Evolutionary conservation across 2,113 vertebrate genomes (phyloP).

Genomic region (Azemiops feae): DNA sequence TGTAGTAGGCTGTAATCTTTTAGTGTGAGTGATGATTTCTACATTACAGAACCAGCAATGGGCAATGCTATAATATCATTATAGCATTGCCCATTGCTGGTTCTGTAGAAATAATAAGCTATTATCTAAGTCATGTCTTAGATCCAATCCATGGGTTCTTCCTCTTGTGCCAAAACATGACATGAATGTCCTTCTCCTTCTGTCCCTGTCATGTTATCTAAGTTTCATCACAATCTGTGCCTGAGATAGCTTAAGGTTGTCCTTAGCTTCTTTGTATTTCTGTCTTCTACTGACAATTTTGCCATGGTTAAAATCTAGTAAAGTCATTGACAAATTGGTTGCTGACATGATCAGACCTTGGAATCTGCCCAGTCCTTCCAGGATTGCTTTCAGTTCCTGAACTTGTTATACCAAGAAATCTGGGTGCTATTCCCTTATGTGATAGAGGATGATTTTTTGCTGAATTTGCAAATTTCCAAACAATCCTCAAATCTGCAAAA

Average conservation of each 20-base stretch:
- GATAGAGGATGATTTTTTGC: not conserved
- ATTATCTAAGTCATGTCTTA: not conserved
- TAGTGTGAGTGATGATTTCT: not conserved
- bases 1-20: not conserved
- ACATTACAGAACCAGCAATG: not conserved
- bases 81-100: not conserved
- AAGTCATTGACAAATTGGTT: not conserved
- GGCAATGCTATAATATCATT: not conserved
- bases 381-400: not conserved
- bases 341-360: not conserved
- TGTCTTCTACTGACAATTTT: not conserved
- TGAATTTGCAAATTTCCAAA: not conserved
- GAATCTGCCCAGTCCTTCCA: not conserved
- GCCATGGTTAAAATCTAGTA: not conserved
- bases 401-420: not conserved
- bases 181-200: not conserved
- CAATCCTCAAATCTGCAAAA: not conserved
- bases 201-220: not conserved
- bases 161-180: not conserved
- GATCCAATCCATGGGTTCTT: not conserved
- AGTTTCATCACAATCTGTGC: not conserved
- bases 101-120: not conserved
- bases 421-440: not conserved
- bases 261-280: not conserved
- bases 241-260: not conserved